Conservation (phyloP, 2,113 vertebrate genomes). For the Heptranchias perlo region DNA sequence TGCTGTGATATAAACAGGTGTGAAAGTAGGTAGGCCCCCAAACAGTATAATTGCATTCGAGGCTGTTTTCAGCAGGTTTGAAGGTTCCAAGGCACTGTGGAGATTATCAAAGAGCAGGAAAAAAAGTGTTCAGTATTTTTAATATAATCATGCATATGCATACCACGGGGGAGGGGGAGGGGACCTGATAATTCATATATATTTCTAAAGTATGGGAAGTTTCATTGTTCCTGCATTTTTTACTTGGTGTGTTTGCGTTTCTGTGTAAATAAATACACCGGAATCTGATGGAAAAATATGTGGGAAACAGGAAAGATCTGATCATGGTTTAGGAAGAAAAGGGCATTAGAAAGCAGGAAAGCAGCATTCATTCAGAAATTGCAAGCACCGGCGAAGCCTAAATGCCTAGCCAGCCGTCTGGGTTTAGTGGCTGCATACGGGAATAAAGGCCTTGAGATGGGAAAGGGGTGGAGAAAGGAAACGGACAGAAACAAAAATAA, state of each 20-base stretch:
- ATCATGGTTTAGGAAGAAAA: neutral
- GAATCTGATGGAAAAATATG: too few species aligned
- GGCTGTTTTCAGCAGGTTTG: neutral
- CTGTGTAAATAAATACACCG: neutral
- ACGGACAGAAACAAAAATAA: neutral
- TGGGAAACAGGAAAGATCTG: neutral
- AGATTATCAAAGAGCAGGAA: neutral
- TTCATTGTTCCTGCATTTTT: neutral
- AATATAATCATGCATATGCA: neutral
- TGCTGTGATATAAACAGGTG: too few species aligned
- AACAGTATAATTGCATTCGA: neutral
- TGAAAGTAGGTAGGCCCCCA: neutral
- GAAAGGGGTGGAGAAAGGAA: neutral
- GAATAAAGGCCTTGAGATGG: neutral
- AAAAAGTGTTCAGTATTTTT: neutral
- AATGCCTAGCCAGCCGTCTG: neutral
- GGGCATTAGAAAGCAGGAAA: neutral
- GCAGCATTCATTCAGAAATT: neutral
- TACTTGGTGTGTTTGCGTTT: neutral
- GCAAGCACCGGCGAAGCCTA: neutral
- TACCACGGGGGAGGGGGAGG: too few species aligned
- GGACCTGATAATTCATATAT: too few species aligned
- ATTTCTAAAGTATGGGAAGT: too few species aligned
- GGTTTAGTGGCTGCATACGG: neutral
- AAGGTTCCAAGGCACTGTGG: neutral